Percentiles rank a stretch among this genome's conserved stretches.
These are phyloP conservation scores for Pungitius pungitius DNA, from an alignment of 2,113 vertebrate species.

Conservation along the genomic window DNA sequence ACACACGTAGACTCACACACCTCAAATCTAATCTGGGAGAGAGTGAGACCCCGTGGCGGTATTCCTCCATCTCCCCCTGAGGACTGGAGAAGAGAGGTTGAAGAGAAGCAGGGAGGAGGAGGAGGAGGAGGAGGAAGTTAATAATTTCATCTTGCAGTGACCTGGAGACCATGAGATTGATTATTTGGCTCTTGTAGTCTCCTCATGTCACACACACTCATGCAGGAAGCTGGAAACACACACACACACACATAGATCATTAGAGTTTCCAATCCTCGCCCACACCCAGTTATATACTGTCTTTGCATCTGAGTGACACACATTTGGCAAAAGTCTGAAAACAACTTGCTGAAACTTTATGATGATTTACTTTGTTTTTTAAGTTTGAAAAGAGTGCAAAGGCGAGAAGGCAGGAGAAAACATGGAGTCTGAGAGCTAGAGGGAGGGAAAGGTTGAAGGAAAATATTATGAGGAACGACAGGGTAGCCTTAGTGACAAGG, in stretches of 20 bases:
- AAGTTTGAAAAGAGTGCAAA: conserved; percentile 4
- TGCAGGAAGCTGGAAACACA: background rate
- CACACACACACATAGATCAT: conserved; percentile 31
- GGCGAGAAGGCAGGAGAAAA: conserved; percentile 20
- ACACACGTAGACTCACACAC: conserved; percentile 52
- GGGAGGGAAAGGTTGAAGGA: conserved; percentile 29
- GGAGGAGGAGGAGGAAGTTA: conserved; percentile 54
- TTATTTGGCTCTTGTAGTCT: conserved; percentile 52
- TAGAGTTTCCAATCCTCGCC: background rate
- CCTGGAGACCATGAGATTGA: conserved; percentile 65
- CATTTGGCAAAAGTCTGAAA: background rate
- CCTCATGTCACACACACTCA: conserved; percentile 25
- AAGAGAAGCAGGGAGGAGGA: conserved; percentile 25
- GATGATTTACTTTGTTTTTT: no score
- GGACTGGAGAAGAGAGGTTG: conserved; percentile 37
- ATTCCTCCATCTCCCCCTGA: conserved; percentile 58
- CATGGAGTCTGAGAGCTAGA: conserved; percentile 2
- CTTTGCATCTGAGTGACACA: background rate
- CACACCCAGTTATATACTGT: background rate
- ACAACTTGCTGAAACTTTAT: conserved; percentile 37
- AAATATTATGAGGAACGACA: conserved; percentile 53
- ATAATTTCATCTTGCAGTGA: conserved; percentile 68
- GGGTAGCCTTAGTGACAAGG: conserved; percentile 47
- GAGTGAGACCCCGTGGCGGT: conserved; percentile 56
- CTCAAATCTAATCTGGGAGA: conserved; percentile 76